Evolutionary conservation across 2,888 invertebrate genomes (phyloP), one percentile per base, ranked within the genome.

Genomic region (Caenorhabditis wallacei): DNA sequence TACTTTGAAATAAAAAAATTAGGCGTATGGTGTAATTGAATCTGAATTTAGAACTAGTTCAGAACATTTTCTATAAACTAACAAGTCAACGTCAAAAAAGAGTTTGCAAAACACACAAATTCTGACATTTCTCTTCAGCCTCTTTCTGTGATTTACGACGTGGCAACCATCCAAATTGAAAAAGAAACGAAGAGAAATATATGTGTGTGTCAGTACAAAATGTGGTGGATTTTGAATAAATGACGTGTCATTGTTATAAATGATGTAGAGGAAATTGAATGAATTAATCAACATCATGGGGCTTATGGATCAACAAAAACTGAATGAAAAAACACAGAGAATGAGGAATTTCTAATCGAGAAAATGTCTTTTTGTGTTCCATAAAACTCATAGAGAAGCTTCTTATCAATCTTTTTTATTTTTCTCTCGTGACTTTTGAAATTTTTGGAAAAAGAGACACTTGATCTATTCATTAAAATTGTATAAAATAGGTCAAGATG

Each of bases 101-200:
- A n/a, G n/a, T n/a, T n/a, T n/a, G n/a, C n/a, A n/a, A n/a, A n/a
- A n/a, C n/a, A n/a, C n/a, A n/a, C n/a, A n/a, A n/a, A n/a, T n/a
- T n/a, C n/a, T n/a, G n/a, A n/a, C n/a, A n/a, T 63, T 26, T 46
- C 11, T 46, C 46, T 8, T 18, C 13, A 13, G 18, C 64, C 24
- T 54, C 20, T 64, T 22, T 18, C 11, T 13, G 18, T 53, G 53
- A 66, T 66, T 66, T 53, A 66, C 35, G 53, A 66, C 66, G 66
- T 66, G 53, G 37, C 53, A 66, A 53, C 64, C 53, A 20, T 18
- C 48, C 3, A 30, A 64, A 64, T 64, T 18, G 26, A 51, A 35
- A 20, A 20, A 11, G 20, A 40, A 13, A 64, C 3, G 30, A 30
- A 30, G 8, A 30, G 8, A 5, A 3, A 8, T 30, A 5, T 30